Base-by-base conservation (phyloP, 1,140 invertebrate genomes). In the Aphelenchoides fujianensis region DNA sequence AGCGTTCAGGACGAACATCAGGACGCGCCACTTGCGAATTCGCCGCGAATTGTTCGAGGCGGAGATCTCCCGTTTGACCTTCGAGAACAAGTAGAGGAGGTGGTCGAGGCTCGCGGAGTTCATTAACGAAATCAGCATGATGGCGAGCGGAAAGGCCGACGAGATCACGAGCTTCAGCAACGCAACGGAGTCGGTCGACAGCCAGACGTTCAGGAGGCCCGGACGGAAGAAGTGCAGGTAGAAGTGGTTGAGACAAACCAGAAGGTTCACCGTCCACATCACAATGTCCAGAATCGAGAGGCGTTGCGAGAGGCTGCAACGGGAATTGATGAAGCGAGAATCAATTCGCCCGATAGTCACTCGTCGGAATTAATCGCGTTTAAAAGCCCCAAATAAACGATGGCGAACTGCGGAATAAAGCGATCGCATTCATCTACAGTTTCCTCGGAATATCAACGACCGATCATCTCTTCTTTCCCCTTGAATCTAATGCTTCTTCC, bases 1-100 rank as follows among this genome's bases (percentile, higher is more conserved):
- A 59, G 55, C 55, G 23, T 59, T 59, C 19, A 59, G 55, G 5
- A 59, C 19, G 34, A 59, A 7, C 55, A 59, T 59, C 19, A 59
- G 34, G 27, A 23, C 7, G 5, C 55, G 55, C 55, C 55, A 59
- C 34, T 32, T 5, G 28, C 19, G 5, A 59, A 59, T 59, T 59
- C 55, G 55, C 55, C 34, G 55, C 27, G 28, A 30, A 19, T 59
- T 59, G 5, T 59, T 59, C 7, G 55, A 59, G 5, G 5, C 5
- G 5, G 55, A 59, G 19, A 59, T 59, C 19, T 59, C 55, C 28
- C 55, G 55, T 59, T 59, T 59, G 5, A 19, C 19, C 34, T 59
- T 27, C 5, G 55, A 5, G 5, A 59, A 19, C 19, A 59, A 59
- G 23, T 59, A 19, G 5, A 59, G 23, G 34, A 59, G 55, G 19